Evolutionary conservation across 2,113 vertebrate genomes (phyloP).

Genomic region (Pelvicachromis taeniatus): DNA sequence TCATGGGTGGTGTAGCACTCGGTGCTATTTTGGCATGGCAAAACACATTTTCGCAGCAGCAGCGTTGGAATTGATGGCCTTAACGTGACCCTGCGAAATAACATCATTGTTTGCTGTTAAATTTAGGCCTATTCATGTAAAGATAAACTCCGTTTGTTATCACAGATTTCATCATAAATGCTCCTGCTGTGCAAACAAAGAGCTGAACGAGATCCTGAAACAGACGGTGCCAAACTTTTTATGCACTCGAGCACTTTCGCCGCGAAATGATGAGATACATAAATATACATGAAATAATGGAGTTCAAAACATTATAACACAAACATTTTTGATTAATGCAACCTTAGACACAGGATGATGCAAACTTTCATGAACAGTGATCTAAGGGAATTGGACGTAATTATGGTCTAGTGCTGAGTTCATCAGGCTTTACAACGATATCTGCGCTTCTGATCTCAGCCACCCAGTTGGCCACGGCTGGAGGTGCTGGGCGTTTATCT

Average conservation of each 20-base stretch:
- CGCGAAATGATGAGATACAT: not conserved
- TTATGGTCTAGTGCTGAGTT: not conserved
- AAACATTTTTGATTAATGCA: accelerated
- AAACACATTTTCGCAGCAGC: not conserved
- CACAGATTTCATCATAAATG: not conserved
- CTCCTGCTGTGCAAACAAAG: not conserved
- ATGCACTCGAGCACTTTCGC: not conserved
- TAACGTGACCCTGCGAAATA: not conserved
- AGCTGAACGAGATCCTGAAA: not conserved
- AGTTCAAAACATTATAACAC: not conserved
- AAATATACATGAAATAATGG: not conserved
- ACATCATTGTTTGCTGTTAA: not conserved
- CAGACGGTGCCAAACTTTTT: not conserved
- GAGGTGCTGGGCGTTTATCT: not conserved
- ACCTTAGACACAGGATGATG: not conserved
- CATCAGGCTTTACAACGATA: not conserved
- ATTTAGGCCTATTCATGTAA: not conserved
- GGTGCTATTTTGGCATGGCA: not conserved
- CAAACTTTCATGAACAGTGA: not conserved
- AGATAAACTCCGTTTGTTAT: not conserved
- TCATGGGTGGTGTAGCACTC: not conserved
- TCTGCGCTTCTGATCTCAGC: conserved; percentile 21
- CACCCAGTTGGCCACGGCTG: not conserved
- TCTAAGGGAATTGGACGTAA: not conserved
- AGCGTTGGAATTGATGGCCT: not conserved